Percentiles rank a stretch among this genome's conserved stretches.
These are phyloP conservation scores for Beroe ovata DNA, from an alignment of 37 sponge, comb jelly and placozoan genomes.

Conservation along the genomic window DNA sequence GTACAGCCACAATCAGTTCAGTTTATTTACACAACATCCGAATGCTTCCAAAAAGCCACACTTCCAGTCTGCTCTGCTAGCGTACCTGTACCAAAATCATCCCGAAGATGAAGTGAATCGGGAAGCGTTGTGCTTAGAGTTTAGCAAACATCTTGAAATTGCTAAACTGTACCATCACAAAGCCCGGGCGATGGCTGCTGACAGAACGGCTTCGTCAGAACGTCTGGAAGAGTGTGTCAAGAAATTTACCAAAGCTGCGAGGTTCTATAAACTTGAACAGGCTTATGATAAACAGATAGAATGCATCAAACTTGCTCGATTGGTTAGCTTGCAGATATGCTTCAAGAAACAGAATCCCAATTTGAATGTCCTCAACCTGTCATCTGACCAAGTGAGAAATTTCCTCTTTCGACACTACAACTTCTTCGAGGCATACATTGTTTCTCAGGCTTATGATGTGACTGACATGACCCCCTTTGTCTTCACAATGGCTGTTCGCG, in stretches of 20 bases:
- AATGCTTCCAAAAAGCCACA: slow-evolving; percentile 44
- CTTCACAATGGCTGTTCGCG: slow-evolving; percentile 10
- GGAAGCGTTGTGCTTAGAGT: slow-evolving; percentile 29
- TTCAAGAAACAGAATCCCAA: neutral
- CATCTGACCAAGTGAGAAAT: slow-evolving; percentile 27
- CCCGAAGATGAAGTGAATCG: slow-evolving; percentile 33
- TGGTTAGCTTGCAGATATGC: slow-evolving; percentile 7
- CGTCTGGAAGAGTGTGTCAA: slow-evolving; percentile 27
- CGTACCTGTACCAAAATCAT: slow-evolving; percentile 24
- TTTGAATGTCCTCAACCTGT: neutral
- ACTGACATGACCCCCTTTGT: slow-evolving; percentile 32
- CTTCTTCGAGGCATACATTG: slow-evolving; percentile 40
- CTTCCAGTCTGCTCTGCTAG: slow-evolving; percentile 13
- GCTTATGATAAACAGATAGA: slow-evolving; percentile 64
- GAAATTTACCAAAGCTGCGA: slow-evolving; percentile 34
- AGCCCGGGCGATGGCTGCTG: slow-evolving; percentile 25
- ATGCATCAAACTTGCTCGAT: neutral
- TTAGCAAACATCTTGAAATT: slow-evolving; percentile 13
- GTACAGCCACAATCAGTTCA: slow-evolving; percentile 24
- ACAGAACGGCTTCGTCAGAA: neutral
- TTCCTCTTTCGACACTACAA: neutral
- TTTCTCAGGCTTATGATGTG: slow-evolving; percentile 1
- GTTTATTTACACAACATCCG: slow-evolving; percentile 3
- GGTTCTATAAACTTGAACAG: slow-evolving; percentile 31
- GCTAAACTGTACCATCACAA: neutral